Conservation (phyloP, 2,797 vertebrate species). For the Orientallactaga sibirica region DNA sequence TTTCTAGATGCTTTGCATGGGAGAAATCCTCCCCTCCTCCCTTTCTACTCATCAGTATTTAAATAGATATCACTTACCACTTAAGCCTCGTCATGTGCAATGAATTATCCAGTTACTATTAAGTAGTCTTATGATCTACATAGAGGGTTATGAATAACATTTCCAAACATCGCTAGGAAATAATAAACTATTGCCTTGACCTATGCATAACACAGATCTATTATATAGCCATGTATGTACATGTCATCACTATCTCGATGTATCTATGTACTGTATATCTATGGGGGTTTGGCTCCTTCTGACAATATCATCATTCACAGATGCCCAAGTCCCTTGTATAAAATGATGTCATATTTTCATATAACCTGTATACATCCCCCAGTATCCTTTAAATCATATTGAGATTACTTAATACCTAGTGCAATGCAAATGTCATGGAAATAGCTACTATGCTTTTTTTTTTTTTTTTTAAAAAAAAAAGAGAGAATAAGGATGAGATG, state of each 20-base stretch:
- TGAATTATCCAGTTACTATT: neutral
- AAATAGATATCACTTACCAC: neutral
- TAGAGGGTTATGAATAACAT: neutral
- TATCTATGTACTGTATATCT: neutral
- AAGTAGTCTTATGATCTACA: neutral
- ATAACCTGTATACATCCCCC: neutral
- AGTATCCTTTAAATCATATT: neutral
- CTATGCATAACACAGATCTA: neutral
- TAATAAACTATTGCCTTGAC: neutral
- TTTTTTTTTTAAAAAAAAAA: neutral
- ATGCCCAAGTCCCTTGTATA: neutral
- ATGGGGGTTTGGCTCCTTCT: neutral
- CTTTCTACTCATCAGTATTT: neutral
- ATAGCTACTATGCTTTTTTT: neutral
- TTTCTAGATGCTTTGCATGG: neutral
- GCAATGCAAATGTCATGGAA: neutral
- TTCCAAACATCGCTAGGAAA: slow-evolving; percentile 40
- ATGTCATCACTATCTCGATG: neutral
- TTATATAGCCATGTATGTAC: too few relatives aligned
- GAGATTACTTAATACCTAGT: neutral
- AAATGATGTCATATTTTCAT: neutral
- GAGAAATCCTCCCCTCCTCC: neutral
- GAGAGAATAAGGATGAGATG: too few relatives aligned
- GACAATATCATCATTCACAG: neutral
- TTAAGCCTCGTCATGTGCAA: neutral